A percentile compares a stretch with the other conserved stretches of the same genome.
Evolutionary conservation across 2,797 vertebrate genomes (phyloP).

Genomic region (Alfaro cultratus): DNA sequence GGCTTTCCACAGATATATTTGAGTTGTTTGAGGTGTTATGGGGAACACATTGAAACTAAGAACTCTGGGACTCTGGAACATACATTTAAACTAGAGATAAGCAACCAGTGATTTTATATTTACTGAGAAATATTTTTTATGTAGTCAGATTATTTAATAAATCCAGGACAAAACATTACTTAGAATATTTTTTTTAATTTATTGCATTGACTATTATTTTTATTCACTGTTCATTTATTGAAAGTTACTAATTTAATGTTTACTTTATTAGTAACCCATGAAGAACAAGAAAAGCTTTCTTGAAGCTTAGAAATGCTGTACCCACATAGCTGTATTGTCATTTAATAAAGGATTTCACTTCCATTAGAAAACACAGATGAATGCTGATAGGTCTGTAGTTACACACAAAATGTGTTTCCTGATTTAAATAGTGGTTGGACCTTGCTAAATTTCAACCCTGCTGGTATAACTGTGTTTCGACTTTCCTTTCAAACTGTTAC

Average conservation of each 20-base stretch:
- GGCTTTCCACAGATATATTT: slow-evolving; percentile 32
- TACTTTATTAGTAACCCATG: neutral
- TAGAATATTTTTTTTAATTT: neutral
- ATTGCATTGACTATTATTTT: neutral
- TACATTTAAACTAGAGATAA: slow-evolving; percentile 47
- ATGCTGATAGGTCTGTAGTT: neutral
- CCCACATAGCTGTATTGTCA: neutral
- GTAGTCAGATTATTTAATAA: neutral
- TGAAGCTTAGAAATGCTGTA: neutral
- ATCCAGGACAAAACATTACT: neutral
- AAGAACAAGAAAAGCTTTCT: neutral
- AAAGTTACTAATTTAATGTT: neutral
- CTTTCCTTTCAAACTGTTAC: neutral
- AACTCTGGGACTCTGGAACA: slow-evolving; percentile 41
- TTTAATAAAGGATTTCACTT: neutral
- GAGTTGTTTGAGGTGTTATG: slow-evolving; percentile 43
- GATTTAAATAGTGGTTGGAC: neutral
- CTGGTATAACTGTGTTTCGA: neutral
- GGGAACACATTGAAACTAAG: slow-evolving; percentile 25
- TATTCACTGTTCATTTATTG: neutral
- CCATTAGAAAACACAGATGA: neutral
- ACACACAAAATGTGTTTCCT: neutral
- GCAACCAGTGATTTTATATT: slow-evolving; percentile 18
- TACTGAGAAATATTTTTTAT: slow-evolving; percentile 9
- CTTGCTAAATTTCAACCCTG: neutral